A percentile compares a stretch with the other conserved stretches of the same genome.
phyloP scores from a whole-genome alignment of 2,797 vertebrate species.

The Gymnodraco acuticeps region DNA sequence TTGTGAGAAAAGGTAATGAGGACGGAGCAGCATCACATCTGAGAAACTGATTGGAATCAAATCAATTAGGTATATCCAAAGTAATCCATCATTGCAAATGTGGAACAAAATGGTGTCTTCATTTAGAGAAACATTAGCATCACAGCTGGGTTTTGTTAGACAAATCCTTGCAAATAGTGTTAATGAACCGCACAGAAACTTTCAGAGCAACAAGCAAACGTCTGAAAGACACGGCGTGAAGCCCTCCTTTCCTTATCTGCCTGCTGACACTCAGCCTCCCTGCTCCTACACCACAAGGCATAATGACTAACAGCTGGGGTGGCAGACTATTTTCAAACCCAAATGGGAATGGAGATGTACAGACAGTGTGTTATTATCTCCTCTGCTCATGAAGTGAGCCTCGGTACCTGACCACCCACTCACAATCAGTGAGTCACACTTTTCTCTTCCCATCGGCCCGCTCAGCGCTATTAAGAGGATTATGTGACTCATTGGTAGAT shows the following conservation, averaged over 20 bases:
- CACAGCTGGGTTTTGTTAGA: slow-evolving; percentile 32
- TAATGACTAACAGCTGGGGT: slow-evolving; percentile 80
- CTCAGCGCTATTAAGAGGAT: slow-evolving; percentile 39
- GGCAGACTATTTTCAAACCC: slow-evolving; percentile 72
- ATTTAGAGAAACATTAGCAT: slow-evolving; percentile 25
- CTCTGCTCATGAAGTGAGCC: slow-evolving; percentile 65
- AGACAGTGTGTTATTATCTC: slow-evolving; percentile 75
- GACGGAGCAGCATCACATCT: background rate
- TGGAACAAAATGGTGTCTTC: slow-evolving; percentile 21
- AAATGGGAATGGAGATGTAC: slow-evolving; percentile 71
- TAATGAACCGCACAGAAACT: slow-evolving; percentile 53
- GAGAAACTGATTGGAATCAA: background rate
- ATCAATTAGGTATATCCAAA: background rate
- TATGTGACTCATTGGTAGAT: slow-evolving; percentile 62
- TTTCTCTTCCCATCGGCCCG: slow-evolving; percentile 24
- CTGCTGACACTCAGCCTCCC: slow-evolving; percentile 58
- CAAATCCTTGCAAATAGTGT: slow-evolving; percentile 36
- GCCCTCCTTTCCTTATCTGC: slow-evolving; percentile 64
- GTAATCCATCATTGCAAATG: background rate
- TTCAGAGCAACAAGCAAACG: slow-evolving; percentile 6
- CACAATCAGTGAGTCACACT: slow-evolving; percentile 71
- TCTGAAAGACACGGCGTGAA: slow-evolving; percentile 28
- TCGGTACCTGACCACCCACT: slow-evolving; percentile 80
- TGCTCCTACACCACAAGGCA: slow-evolving; percentile 47
- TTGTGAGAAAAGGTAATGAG: background rate